phyloP scores from a whole-genome alignment of 2,888 invertebrate genomes.

The Drepana falcataria region DNA sequence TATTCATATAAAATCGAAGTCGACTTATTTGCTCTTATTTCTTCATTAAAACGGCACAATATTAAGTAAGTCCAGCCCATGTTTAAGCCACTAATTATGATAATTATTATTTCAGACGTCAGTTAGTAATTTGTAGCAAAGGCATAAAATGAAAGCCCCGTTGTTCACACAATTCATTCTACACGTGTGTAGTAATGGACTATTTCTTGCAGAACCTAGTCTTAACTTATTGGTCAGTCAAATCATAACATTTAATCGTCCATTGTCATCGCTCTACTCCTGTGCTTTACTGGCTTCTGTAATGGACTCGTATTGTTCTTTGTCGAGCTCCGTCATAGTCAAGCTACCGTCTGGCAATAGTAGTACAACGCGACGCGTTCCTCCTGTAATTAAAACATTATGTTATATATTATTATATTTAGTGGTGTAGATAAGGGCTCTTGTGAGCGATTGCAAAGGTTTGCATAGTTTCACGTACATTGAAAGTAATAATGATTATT shows the following conservation, averaged over 20 bases:
- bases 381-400: conserved; percentile 73
- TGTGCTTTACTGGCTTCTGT: conserved; percentile 79
- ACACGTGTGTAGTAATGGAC: neutral
- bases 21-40: too few relatives aligned
- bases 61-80: too few relatives aligned
- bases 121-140: neutral
- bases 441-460: too few relatives aligned
- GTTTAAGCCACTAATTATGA: too few relatives aligned
- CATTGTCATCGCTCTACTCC: conserved; percentile 37
- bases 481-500: too few relatives aligned
- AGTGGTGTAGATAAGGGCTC: neutral
- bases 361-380: conserved; percentile 90
- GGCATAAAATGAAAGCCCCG: neutral
- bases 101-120: neutral
- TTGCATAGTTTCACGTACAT: too few relatives aligned
- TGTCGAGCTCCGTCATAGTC: conserved; percentile 92
- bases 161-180: neutral
- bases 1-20: too few relatives aligned
- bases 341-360: conserved; percentile 90
- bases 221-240: neutral
- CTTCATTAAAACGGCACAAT: too few relatives aligned
- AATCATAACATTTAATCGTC: conserved; percentile 10
- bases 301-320: conserved; percentile 88
- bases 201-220: neutral
- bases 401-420: neutral